These are phyloP conservation scores for Leptopilina myrica DNA, from an alignment of 2,888 invertebrate genomes.

Conservation along the genomic window DNA sequence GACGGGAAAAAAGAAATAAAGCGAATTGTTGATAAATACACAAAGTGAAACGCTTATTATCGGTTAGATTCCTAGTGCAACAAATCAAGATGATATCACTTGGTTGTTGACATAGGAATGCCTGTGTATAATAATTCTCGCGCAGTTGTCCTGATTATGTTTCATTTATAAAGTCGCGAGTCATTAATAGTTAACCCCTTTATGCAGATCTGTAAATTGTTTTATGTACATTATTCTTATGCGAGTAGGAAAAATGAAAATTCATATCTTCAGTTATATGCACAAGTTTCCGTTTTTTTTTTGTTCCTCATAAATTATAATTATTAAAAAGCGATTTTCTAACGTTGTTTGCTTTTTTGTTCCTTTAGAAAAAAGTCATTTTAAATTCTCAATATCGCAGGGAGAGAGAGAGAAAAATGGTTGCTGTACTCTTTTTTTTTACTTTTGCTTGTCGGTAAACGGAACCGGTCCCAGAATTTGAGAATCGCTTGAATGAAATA, in stretches of 20 bases:
- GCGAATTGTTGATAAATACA: no score
- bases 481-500: constrained; percentile 27
- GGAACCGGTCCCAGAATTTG: constrained; percentile 20
- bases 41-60: constrained; percentile 41
- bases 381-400: constrained; percentile 9
- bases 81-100: constrained; percentile 57
- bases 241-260: background rate
- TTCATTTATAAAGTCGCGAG: constrained; percentile 20
- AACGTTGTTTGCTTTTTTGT: background rate
- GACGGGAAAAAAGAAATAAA: no score
- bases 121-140: constrained; percentile 28
- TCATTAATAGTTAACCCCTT: constrained; percentile 21
- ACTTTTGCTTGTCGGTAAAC: background rate
- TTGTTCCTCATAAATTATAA: background rate
- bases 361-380: no score
- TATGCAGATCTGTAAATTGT: background rate
- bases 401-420: background rate
- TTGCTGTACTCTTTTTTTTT: background rate
- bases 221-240: background rate
- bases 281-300: no score
- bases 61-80: constrained; percentile 55
- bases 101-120: constrained; percentile 53
- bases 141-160: constrained; percentile 21
- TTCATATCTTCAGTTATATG: background rate
- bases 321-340: background rate